phyloP scores from a whole-genome alignment of 2,888 invertebrate genomes.

The Nomada fabriciana region DNA sequence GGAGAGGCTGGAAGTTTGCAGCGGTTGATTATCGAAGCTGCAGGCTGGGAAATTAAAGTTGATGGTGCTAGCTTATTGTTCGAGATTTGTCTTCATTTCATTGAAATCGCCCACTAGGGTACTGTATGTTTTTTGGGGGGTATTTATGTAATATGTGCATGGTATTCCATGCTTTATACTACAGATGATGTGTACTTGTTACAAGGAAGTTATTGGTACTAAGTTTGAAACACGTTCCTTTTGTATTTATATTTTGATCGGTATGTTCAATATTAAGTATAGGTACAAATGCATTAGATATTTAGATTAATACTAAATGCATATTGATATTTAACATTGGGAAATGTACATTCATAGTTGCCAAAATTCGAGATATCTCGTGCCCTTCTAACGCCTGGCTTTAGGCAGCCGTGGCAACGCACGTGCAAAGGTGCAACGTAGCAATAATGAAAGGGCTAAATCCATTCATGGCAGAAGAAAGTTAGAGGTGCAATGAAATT shows the following conservation, averaged over 20 bases:
- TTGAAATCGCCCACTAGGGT: no score
- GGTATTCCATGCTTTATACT: no score
- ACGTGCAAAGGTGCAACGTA: constrained; percentile 32
- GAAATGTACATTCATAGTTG: background rate
- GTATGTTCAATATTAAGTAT: no score
- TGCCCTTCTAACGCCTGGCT: constrained; percentile 39
- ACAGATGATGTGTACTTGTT: no score
- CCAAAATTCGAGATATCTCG: background rate
- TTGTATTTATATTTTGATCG: background rate
- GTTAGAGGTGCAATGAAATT: background rate
- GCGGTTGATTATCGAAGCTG: no score
- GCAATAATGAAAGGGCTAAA: constrained; percentile 1
- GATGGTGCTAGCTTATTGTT: background rate
- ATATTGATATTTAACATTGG: background rate
- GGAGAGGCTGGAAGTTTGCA: background rate
- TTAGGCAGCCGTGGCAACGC: constrained; percentile 52
- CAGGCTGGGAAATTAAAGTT: background rate
- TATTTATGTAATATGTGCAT: no score
- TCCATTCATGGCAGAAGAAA: background rate
- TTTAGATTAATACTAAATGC: no score
- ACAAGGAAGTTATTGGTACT: background rate
- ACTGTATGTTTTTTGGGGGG: no score
- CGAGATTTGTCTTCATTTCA: no score
- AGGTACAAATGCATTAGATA: no score
- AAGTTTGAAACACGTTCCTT: background rate